Evolutionary conservation across 2,888 invertebrate genomes (phyloP), one percentile per base, ranked within the genome.

Genomic region (Strigamia transsilvanica): DNA sequence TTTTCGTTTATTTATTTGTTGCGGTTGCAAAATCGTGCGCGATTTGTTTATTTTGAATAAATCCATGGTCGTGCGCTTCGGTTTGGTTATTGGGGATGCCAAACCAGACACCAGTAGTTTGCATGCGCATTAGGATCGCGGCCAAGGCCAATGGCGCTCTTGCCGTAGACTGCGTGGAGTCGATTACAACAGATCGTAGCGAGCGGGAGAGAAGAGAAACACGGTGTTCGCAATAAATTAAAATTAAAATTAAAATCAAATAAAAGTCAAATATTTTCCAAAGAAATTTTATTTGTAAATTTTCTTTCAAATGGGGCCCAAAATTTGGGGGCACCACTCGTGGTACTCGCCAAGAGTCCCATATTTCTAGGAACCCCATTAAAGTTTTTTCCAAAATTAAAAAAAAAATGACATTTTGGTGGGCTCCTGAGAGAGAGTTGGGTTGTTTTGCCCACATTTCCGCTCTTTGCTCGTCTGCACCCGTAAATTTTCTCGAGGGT

Each of bases 161-260:
- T 51, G 51, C 15, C 51, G 51, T 51, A 51, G 51, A 51, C 51
- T 51, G 51, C 51, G 51, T 51, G 51, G 51, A 51, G 51, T 51
- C 51, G 1, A 51, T 51, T 51, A 51, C n/a, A 51, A 15, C 51
- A 51, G 51, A 51, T 51, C 51, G 4, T 18, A 1, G 51, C n/a
- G 18, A 18, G 12, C 27, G 15, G 51, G 6, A 6, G 51, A 51
- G 15, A 18, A 5, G 7, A 0, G 6, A 51, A 51, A 3, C 2
- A 2, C 13, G 15, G 0, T 7, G 15, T 7, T 3, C 6, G n/a
- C n/a, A 18, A 51, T 51, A 18, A 51, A 51, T 18, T 51, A 18
- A 51, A 18, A 18, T 51, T 51, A 1, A 51, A 38, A 27, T 3
- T 27, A 27, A 27, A 27, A 27, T n/a, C n/a, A n/a, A n/a, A n/a